Base-by-base conservation (phyloP, 2,113 vertebrate species). In the Hemiprocne comata region DNA sequence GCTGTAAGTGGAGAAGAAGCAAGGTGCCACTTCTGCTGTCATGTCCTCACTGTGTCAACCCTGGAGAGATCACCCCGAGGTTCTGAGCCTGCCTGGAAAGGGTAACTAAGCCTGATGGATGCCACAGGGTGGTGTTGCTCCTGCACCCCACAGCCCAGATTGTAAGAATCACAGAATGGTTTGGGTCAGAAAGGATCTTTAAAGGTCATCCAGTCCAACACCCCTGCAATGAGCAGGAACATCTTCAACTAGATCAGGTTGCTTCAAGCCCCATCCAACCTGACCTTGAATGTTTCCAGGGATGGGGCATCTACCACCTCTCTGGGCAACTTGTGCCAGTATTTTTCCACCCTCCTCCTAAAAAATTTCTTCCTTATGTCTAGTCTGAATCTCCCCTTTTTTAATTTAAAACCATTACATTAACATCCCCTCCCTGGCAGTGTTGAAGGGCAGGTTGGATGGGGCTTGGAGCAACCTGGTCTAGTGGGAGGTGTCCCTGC, bases 271-370 rank as follows among this genome's bases (percentile, higher is more conserved):
- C 44, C 6, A 0, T 40, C 72, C 72, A 92, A 2, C 29, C 60
- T 61, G 25, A 4, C 53, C 13, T 67, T 1, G 17, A 11, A 61
- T 6, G 3, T 18, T 13, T 4, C 50, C 57, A 76, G 57, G 36
- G 24, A 44, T 76, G 33, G 46, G 17, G n/a, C 14, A 23, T 4
- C 60, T 0, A 4, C 40, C 21, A 17, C 51, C 20, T n/a, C 85
- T 38, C 34, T 10, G 51, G 40, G 51, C 33, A 69, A 1, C 31
- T 19, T 53, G 4, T 5, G 25, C 16, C 64, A 67, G 8, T 42
- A 14, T 3, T 6, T 54, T 14, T 3, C 12, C 19, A 17, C 40
- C 14, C 57, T 36, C 34, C 24, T 0, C 0, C 0, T 20, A 5
- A 61, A 89, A 33, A 0, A 5, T 23, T 9, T 60, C 11, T 38